A percentile compares a stretch with the other conserved stretches of the same genome.
These are phyloP conservation scores for Trichonephila clavipes DNA, from an alignment of 1,140 invertebrate genomes.

Conservation along the genomic window DNA sequence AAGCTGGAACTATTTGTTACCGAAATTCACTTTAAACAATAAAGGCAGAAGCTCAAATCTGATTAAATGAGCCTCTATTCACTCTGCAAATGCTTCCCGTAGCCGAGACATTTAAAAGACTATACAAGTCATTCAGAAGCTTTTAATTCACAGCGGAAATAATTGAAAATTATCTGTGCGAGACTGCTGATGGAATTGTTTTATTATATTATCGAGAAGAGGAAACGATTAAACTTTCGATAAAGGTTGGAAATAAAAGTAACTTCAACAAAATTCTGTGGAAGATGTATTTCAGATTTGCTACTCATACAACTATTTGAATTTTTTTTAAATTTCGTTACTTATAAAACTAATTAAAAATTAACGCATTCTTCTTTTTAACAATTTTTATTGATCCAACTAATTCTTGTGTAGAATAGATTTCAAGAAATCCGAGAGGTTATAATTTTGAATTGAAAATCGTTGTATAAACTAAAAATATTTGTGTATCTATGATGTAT, in stretches of 20 bases:
- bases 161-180: background rate
- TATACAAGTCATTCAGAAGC: background rate
- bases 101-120: background rate
- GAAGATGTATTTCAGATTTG: background rate
- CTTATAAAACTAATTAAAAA: too few species aligned
- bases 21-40: constrained; percentile 12
- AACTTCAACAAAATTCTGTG: background rate
- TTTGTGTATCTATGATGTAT: too few species aligned
- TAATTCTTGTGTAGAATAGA: too few species aligned
- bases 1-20: constrained; percentile 33
- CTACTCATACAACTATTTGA: too few species aligned
- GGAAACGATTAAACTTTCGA: background rate
- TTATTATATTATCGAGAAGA: background rate
- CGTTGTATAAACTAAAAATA: too few species aligned
- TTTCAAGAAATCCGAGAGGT: too few species aligned
- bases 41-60: background rate
- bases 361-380: too few species aligned
- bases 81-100: background rate
- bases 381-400: too few species aligned
- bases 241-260: background rate
- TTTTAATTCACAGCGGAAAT: constrained; percentile 38
- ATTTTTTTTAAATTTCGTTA: too few species aligned
- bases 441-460: too few species aligned
- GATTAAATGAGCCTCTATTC: constrained; percentile 12
- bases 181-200: constrained; percentile 6